Conservation (phyloP, 2,797 vertebrate species). For the Zenarchopterus dispar region DNA sequence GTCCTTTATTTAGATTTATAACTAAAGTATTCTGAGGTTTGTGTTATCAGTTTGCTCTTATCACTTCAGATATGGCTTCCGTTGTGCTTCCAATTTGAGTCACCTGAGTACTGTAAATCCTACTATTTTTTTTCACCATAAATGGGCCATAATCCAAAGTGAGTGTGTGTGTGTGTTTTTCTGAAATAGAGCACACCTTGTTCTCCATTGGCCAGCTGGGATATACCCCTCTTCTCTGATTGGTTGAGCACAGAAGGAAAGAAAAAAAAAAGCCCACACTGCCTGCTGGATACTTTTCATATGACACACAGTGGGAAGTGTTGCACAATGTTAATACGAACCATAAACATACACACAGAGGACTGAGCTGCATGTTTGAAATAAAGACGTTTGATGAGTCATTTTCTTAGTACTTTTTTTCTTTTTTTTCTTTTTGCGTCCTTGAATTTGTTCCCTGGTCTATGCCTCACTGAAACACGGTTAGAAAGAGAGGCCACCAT, state of each 20-base stretch:
- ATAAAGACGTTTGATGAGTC: background rate
- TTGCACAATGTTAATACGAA: constrained; percentile 47
- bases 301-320: constrained; percentile 5
- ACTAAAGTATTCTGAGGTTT: background rate
- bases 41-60: constrained; percentile 9
- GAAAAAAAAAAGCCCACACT: background rate
- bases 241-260: constrained; percentile 56
- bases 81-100: constrained; percentile 16
- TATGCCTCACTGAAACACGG: background rate
- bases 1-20: constrained; percentile 6
- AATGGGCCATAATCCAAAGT: constrained; percentile 16
- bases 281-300: constrained; percentile 8
- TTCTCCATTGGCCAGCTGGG: constrained; percentile 64
- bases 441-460: background rate
- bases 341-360: too few relatives aligned
- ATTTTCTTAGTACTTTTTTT: background rate
- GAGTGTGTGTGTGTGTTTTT: background rate
- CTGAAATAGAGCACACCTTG: constrained; percentile 4
- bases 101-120: background rate
- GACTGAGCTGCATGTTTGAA: too few relatives aligned
- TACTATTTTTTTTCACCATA: background rate
- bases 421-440: too few relatives aligned
- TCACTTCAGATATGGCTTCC: constrained; percentile 6
- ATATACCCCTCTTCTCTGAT: constrained; percentile 73
- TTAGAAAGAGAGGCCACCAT: background rate